Percentiles rank a stretch among this genome's conserved stretches.
Evolutionary conservation across 1,140 invertebrate species (phyloP).

Genomic region (Dendroctonus ponderosae): DNA sequence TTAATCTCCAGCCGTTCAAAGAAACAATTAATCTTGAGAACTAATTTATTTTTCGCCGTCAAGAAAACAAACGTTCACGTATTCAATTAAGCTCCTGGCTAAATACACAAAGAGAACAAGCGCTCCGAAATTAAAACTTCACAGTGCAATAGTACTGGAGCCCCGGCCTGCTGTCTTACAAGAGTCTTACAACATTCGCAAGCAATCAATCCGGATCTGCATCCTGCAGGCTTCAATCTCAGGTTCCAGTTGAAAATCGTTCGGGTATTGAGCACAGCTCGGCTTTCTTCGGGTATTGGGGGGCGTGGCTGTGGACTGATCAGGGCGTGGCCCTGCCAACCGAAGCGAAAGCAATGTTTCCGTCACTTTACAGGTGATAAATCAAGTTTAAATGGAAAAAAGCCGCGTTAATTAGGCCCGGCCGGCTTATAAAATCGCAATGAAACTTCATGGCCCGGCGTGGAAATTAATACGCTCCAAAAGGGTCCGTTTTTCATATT

Average conservation of each 20-base stretch:
- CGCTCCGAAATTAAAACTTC: slow-evolving; percentile 6
- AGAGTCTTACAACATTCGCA: background rate
- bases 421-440: background rate
- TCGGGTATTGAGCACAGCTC: background rate
- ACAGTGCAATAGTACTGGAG: background rate
- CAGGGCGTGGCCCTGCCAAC: background rate
- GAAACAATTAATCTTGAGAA: slow-evolving; percentile 13
- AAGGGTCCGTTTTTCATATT: slow-evolving; percentile 1
- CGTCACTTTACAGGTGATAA: background rate
- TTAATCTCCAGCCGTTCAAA: slow-evolving; percentile 12
- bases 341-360: background rate
- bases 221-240: background rate
- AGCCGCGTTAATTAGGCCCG: too few relatives aligned
- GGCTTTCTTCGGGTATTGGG: background rate
- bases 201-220: background rate
- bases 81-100: slow-evolving; percentile 16
- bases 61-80: slow-evolving; percentile 22
- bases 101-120: slow-evolving; percentile 16
- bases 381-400: background rate
- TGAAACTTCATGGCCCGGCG: background rate
- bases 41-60: slow-evolving; percentile 20
- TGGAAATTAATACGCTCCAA: background rate
- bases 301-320: background rate
- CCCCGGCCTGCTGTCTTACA: background rate
- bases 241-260: background rate